Conservation (phyloP, 2,113 vertebrate species). For the Picathartes gymnocephalus region DNA sequence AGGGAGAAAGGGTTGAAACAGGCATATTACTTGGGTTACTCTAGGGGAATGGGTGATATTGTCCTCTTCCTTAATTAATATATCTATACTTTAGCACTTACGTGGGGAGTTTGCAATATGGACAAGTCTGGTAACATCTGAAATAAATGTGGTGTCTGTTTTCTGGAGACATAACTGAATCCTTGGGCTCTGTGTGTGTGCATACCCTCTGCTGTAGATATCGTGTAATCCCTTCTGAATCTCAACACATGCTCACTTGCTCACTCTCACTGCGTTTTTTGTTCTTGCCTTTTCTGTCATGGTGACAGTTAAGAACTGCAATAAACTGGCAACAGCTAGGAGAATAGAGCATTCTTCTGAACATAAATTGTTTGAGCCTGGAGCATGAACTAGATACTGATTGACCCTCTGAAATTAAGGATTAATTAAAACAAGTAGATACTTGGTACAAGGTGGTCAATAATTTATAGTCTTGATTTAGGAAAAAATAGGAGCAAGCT, state of each 20-base stretch:
- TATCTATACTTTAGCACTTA: background rate
- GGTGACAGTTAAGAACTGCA: background rate
- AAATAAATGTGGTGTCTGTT: background rate
- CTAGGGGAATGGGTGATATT: background rate
- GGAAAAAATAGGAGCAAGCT: background rate
- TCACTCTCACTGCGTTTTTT: background rate
- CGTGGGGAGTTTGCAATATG: background rate
- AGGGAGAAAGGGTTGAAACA: background rate
- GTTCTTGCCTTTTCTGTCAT: slow-evolving; percentile 32
- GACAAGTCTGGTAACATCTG: background rate
- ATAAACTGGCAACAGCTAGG: background rate
- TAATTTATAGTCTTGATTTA: background rate
- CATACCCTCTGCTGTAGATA: background rate
- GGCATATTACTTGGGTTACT: background rate
- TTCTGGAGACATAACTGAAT: background rate
- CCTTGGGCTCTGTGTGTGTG: background rate
- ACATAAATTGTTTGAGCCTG: background rate
- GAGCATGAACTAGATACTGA: background rate
- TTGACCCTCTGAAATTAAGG: background rate
- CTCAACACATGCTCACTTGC: background rate
- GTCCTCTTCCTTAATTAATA: background rate
- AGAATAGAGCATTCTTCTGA: background rate
- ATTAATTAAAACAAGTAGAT: background rate
- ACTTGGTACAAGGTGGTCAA: background rate
- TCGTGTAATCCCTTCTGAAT: background rate